phyloP scores from a whole-genome alignment of 2,113 vertebrate genomes.

The Sceloporus tristichus region DNA sequence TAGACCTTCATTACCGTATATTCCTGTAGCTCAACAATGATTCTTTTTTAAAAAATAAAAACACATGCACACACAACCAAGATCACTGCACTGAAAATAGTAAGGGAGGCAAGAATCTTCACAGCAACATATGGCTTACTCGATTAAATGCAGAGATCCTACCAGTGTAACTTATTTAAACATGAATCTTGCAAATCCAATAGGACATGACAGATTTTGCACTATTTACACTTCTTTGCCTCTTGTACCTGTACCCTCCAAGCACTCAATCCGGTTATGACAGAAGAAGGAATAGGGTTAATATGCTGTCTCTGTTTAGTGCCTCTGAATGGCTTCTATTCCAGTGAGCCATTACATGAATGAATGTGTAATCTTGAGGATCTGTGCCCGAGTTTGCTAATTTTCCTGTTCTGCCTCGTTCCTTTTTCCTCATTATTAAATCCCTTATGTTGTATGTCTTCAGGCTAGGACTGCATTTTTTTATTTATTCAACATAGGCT shows the following conservation, averaged over 20 bases:
- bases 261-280: not conserved
- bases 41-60: too few relatives aligned
- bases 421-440: not conserved
- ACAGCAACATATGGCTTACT: too few relatives aligned
- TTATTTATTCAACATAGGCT: not conserved
- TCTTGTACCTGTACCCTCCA: not conserved
- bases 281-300: not conserved
- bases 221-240: not conserved
- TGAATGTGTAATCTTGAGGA: not conserved
- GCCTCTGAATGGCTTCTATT: not conserved
- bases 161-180: too few relatives aligned
- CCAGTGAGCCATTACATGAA: not conserved
- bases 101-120: too few relatives aligned
- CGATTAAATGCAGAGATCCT: too few relatives aligned
- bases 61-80: too few relatives aligned
- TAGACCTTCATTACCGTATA: too few relatives aligned
- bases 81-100: too few relatives aligned
- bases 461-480: not conserved
- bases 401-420: not conserved
- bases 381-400: not conserved
- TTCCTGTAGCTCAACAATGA: too few relatives aligned
- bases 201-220: too few relatives aligned
- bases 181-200: too few relatives aligned
- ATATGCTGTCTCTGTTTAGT: not conserved
- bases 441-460: not conserved